Percentiles rank a stretch among this genome's conserved stretches.
phyloP scores from a whole-genome alignment of 2,113 vertebrate genomes.

The Pao palembangensis region DNA sequence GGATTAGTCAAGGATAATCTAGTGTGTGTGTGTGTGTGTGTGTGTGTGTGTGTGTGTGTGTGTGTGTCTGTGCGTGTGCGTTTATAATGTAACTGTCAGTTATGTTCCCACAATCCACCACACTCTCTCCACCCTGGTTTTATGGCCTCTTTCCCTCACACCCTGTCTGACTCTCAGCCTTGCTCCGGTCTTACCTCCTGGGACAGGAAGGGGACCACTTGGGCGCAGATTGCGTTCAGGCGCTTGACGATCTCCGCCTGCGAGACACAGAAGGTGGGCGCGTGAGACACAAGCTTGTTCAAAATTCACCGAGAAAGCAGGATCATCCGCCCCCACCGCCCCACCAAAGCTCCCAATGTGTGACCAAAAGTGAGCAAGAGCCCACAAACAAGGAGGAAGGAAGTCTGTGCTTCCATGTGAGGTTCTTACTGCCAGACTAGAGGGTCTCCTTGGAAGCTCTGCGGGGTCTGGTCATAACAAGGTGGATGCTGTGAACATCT shows the following conservation, averaged over 20 bases:
- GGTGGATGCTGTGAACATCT: no score
- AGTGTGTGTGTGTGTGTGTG: slow-evolving; percentile 35
- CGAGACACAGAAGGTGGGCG: slow-evolving; percentile 58
- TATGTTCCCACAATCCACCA: slow-evolving; percentile 46
- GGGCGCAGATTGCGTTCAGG: slow-evolving; percentile 96
- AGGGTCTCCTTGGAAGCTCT: no score
- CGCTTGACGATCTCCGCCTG: slow-evolving; percentile 97
- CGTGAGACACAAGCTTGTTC: slow-evolving; percentile 16
- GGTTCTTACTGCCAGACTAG: no score
- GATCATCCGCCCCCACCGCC: slow-evolving; percentile 4
- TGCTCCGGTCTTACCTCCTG: slow-evolving; percentile 85
- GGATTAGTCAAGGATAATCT: slow-evolving; percentile 71
- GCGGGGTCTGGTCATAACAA: no score
- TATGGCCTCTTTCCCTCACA: slow-evolving; percentile 7
- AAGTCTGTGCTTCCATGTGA: no score
- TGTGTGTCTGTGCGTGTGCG: slow-evolving; percentile 21
- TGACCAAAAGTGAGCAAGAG: no score
- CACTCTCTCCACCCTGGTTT: slow-evolving; percentile 35
- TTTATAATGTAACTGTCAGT: slow-evolving; percentile 28
- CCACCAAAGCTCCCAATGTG: neutral
- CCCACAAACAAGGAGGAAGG: no score
- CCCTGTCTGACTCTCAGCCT: slow-evolving; percentile 19
- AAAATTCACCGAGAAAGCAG: slow-evolving; percentile 11
- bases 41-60: slow-evolving; percentile 23
- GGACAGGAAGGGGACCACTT: slow-evolving; percentile 97